phyloP scores from a whole-genome alignment of 2,888 invertebrate genomes.

The Panzeria rudis region DNA sequence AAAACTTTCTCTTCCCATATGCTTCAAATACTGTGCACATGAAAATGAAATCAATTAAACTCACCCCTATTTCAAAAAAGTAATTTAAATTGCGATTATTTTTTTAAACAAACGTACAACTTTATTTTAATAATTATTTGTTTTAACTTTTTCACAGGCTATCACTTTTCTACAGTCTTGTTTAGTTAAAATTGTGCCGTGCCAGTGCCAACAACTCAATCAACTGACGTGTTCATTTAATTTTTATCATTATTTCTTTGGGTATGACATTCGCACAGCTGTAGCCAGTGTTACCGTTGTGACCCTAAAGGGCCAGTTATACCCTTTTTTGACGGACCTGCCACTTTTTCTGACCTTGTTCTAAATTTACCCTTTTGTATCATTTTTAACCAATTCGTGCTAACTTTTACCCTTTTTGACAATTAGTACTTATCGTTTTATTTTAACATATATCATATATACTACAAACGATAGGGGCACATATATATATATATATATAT shows the following conservation, averaged over 20 bases:
- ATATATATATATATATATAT: too few relatives aligned
- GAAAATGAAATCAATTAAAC: constrained; percentile 45
- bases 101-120: constrained; percentile 19
- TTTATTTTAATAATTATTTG: not conserved
- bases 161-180: constrained; percentile 34
- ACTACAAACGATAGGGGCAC: too few relatives aligned
- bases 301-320: too few relatives aligned
- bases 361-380: too few relatives aligned
- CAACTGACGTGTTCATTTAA: constrained; percentile 74
- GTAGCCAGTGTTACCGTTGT: not conserved
- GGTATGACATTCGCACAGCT: constrained; percentile 62
- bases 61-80: constrained; percentile 23
- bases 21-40: not conserved
- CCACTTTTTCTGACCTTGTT: too few relatives aligned
- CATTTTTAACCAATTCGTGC: too few relatives aligned
- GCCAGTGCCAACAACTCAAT: constrained; percentile 69
- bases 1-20: constrained; percentile 59
- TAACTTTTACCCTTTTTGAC: too few relatives aligned
- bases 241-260: constrained; percentile 27
- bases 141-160: too few relatives aligned
- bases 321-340: too few relatives aligned
- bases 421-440: too few relatives aligned
- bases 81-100: constrained; percentile 1
- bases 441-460: too few relatives aligned
- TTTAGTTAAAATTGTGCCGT: constrained; percentile 31